phyloP scores from a whole-genome alignment of 53 echinoderm and acorn worm species.

The Astropecten irregularis region DNA sequence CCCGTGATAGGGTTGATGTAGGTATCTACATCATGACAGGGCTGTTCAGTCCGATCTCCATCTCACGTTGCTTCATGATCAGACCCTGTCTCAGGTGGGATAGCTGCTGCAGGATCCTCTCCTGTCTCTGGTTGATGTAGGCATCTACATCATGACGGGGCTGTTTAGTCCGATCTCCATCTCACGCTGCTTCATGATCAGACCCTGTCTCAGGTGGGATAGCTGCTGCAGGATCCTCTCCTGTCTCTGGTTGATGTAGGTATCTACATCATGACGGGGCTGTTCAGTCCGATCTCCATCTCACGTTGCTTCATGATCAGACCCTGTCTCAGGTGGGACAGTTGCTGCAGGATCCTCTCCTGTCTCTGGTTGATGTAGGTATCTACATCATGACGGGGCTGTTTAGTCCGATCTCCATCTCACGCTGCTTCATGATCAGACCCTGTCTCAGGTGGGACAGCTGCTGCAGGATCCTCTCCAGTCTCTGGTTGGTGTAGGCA shows the following conservation, averaged over 20 bases:
- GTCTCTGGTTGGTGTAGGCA: conserved; percentile 81
- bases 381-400: too few species aligned
- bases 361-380: conserved; percentile 83
- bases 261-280: too few species aligned
- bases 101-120: conserved; percentile 82
- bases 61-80: conserved; percentile 94
- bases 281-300: conserved; percentile 77
- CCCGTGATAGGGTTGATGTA: not conserved
- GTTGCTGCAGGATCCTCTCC: conserved; percentile 83
- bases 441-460: conserved; percentile 92
- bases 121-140: conserved; percentile 59
- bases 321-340: conserved; percentile 91
- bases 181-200: conserved; percentile 96
- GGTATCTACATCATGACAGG: too few species aligned
- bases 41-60: conserved; percentile 76
- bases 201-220: conserved; percentile 89
- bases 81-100: conserved; percentile 94
- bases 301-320: conserved; percentile 96
- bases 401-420: conserved; percentile 80
- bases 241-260: conserved; percentile 81
- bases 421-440: conserved; percentile 94
- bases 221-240: conserved; percentile 86
- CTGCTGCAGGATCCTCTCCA: conserved; percentile 84
- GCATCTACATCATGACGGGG: too few species aligned
- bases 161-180: conserved; percentile 77